Evolutionary conservation across 1,140 invertebrate species (phyloP).

Genomic region (Homarus americanus): DNA sequence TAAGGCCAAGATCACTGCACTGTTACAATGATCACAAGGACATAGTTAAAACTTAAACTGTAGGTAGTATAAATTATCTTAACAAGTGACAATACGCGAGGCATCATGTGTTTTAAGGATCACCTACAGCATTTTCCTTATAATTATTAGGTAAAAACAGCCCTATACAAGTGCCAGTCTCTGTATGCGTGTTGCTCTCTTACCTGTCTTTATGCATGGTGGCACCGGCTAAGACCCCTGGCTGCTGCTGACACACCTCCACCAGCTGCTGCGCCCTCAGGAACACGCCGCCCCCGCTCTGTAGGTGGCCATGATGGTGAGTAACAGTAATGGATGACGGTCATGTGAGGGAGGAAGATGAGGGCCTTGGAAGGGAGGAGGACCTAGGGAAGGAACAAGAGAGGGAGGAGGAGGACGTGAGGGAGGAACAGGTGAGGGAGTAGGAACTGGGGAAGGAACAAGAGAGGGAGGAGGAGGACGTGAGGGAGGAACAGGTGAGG

Average conservation of each 20-base stretch:
- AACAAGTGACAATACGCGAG: no score
- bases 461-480: neutral
- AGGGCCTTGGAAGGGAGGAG: neutral
- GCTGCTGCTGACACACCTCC: constrained; percentile 62
- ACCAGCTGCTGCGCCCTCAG: constrained; percentile 64
- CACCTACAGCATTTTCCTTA: no score
- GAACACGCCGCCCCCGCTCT: constrained; percentile 64
- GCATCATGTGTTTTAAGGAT: no score
- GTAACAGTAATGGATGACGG: neutral
- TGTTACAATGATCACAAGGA: no score
- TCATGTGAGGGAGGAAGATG: neutral
- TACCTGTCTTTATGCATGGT: constrained; percentile 66
- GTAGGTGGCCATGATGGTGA: neutral
- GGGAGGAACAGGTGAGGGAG: neutral
- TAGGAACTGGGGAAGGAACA: neutral
- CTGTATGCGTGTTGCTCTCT: no score
- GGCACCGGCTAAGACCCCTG: constrained; percentile 48
- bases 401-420: neutral
- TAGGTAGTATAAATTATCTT: no score
- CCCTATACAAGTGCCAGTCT: no score
- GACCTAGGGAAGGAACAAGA: neutral
- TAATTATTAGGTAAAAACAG: no score
- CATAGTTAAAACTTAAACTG: no score
- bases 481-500: no score
- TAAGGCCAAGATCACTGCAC: no score